Evolutionary conservation across 2,888 invertebrate species (phyloP), one percentile per base, ranked within the genome.

Genomic region (Onchidella celtica): DNA sequence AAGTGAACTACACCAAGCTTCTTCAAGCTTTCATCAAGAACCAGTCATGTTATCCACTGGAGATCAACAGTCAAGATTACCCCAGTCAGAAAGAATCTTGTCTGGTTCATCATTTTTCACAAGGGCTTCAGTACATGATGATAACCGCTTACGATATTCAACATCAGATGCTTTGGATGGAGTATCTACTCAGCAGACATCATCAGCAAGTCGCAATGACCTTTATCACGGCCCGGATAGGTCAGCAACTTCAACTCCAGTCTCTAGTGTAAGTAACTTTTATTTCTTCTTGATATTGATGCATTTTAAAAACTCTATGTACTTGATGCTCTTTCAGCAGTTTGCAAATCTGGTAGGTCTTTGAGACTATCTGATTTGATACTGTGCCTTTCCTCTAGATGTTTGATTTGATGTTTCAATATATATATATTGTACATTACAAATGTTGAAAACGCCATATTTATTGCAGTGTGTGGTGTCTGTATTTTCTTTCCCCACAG

Each of bases 21-120:
- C 66, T 57, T 34, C 79, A 57, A 29, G 75, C 83, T 65, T 81
- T 80, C 34, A 88, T 88, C 76, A 72, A 73, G 61, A 83, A n/a
- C n/a, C n/a, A n/a, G n/a, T n/a, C n/a, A n/a, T n/a, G n/a, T 76
- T 24, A 63, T 69, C n/a, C 21, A 40, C 55, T 55, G 55, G 55
- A 34, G 68, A 32, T 24, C 29, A n/a, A n/a, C n/a, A n/a, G n/a
- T 32, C 65, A 27, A 59, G 38, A 36, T 21, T 68, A n/a, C 32
- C 57, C 57, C 77, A 57, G 27, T 36, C 57, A 66, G 68, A 59
- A 24, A 68, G 32, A 21, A 34, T n/a, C 40, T 36, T 14, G 1
- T 14, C 17, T 68, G 36, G 32, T 38, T 14, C 61, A 75, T 38
- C 55, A 17, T 3, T 34, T 34, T 2, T 27, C 9, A 32, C 24